Percentiles rank a stretch among this genome's conserved stretches.
phyloP scores from a whole-genome alignment of 2,888 invertebrate genomes.

The Eristalis arbustorum region DNA sequence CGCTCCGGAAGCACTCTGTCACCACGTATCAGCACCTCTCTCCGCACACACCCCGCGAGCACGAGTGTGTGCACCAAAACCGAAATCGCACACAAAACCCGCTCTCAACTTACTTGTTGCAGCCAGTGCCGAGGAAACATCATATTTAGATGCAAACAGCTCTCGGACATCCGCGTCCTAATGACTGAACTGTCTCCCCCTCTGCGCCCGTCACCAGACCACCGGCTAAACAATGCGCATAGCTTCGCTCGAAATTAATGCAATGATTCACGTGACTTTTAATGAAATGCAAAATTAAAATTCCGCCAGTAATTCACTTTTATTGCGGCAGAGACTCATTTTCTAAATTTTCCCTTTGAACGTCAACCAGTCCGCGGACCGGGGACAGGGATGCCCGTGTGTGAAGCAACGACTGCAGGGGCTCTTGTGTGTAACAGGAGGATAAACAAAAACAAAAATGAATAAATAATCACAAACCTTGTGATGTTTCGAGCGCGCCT shows the following conservation, averaged over 20 bases:
- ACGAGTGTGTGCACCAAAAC: neutral
- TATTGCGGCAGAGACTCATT: slow-evolving; percentile 41
- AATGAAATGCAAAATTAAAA: slow-evolving; percentile 68
- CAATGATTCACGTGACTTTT: slow-evolving; percentile 63
- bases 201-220: neutral
- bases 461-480: slow-evolving; percentile 68
- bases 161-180: slow-evolving; percentile 11
- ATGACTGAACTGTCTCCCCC: neutral
- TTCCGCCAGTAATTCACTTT: slow-evolving; percentile 60
- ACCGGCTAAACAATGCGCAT: neutral
- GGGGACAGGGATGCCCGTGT: neutral
- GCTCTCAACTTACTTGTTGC: slow-evolving; percentile 16
- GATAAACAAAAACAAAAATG: slow-evolving; percentile 57
- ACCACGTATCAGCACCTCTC: neutral
- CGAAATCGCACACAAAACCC: neutral
- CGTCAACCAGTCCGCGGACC: neutral
- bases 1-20: neutral
- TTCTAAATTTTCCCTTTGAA: slow-evolving; percentile 57
- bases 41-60: neutral
- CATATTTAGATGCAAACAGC: slow-evolving; percentile 20
- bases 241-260: slow-evolving; percentile 23
- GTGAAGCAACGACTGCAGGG: neutral
- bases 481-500: slow-evolving; percentile 26
- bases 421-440: slow-evolving; percentile 4
- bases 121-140: slow-evolving; percentile 8